Evolutionary conservation across 2,113 vertebrate species (phyloP), one percentile per base, ranked within the genome.

Genomic region (Oxyura jamaicensis): DNA sequence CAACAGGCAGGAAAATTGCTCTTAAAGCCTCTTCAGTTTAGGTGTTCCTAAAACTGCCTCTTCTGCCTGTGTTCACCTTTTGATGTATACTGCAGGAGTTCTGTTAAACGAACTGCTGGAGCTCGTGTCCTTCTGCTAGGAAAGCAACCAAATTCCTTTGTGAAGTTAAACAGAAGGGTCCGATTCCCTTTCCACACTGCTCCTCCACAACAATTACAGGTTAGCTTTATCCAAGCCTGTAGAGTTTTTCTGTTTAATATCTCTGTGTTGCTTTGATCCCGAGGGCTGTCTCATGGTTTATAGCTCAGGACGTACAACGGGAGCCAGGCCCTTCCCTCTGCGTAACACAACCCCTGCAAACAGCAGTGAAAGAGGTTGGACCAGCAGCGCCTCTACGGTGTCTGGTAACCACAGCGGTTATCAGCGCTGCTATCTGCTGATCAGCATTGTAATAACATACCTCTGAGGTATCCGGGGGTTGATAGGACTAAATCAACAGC

Each of bases 371-470:
- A 9, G 39, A 63, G 41, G 25, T 29, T 63, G n/a, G 15, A 44
- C 25, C 63, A 58, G 53, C 71, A 42, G 48, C 41, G 63, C 81
- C 60, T 48, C 39, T 25, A 23, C 44, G 13, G 14, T 23, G 48
- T 39, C 77, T 84, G 33, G 65, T 71, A 29, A 75, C 13, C 88
- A 26, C 14, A 8, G 56, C 2, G 3, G 74, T 95, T 92, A 69
- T 93, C 74, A 59, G 83, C 14, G 31, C 29, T 80, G 72, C 52
- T 78, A 35, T 97, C 79, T 91, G 90, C 93, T 93, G 77, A 48
- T 86, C 56, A 53, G 59, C 58, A 6, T 77, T 65, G 80, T 76
- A 63, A 31, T 74, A 69, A 55, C 71, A 35, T 86, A 62, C 56
- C 83, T 89, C 26, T 63, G 79, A 93, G 88, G 17, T 53, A n/a